Evolutionary conservation across 2,113 vertebrate genomes (phyloP).

Genomic region (Lepisosteus oculatus): DNA sequence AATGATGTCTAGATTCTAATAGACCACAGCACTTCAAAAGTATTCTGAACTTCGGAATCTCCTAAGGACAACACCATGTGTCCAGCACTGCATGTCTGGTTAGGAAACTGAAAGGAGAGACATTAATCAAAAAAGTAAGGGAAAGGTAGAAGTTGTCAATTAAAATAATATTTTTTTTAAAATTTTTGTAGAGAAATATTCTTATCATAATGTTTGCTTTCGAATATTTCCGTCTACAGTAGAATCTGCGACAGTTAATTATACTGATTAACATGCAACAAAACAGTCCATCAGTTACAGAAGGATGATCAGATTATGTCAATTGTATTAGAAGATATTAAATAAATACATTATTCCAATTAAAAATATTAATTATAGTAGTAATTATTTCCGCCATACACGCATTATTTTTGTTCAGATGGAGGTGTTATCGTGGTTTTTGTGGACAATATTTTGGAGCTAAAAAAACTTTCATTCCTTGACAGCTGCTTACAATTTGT

Average conservation of each 20-base stretch:
- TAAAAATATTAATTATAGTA: not conserved
- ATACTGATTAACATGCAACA: too few relatives aligned
- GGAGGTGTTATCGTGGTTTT: too few relatives aligned
- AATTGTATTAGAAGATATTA: too few relatives aligned
- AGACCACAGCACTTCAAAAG: constrained; percentile 33
- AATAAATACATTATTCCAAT: not conserved
- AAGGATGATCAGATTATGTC: too few relatives aligned
- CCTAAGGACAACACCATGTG: constrained; percentile 23
- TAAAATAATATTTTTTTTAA: not conserved
- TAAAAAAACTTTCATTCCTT: too few relatives aligned
- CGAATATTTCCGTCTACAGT: too few relatives aligned
- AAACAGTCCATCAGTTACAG: too few relatives aligned
- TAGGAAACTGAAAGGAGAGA: constrained; percentile 26
- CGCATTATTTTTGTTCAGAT: too few relatives aligned
- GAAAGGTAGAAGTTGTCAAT: not conserved
- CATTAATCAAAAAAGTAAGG: constrained; percentile 22
- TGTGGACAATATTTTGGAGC: too few relatives aligned
- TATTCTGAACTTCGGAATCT: constrained; percentile 18
- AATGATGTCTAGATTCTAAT: constrained; percentile 34
- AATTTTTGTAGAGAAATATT: not conserved
- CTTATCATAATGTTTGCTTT: not conserved
- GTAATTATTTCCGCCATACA: too few relatives aligned
- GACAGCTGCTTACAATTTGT: too few relatives aligned
- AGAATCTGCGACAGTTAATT: too few relatives aligned
- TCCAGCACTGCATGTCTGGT: constrained; percentile 15